These are phyloP conservation scores for Nephrotoma guestfalica DNA, from an alignment of 2,888 invertebrate species.

Conservation along the genomic window DNA sequence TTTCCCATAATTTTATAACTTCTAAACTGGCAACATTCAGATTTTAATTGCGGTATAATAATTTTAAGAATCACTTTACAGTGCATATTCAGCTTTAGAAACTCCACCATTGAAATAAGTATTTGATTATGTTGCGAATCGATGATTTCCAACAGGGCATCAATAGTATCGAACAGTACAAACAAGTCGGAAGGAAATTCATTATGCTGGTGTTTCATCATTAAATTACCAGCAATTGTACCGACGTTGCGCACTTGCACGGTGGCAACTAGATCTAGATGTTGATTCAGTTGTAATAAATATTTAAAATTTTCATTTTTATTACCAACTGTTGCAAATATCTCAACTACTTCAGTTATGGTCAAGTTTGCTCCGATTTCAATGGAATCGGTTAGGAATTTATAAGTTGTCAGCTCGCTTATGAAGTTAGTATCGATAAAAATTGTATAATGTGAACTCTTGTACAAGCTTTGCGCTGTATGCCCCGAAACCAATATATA, in stretches of 20 bases:
- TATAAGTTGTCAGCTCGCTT: conserved; percentile 34
- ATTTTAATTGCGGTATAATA: conserved; percentile 15
- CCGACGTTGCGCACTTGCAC: conserved; percentile 55
- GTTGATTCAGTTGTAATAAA: conserved; percentile 28
- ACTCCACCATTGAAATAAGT: conserved; percentile 21
- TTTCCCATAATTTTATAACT: conserved; percentile 56
- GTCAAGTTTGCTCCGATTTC: conserved; percentile 37
- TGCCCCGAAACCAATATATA: conserved; percentile 55
- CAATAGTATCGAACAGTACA: conserved; percentile 29
- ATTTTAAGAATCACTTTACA: conserved; percentile 21
- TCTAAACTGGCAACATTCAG: conserved; percentile 19
- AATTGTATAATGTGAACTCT: conserved; percentile 21
- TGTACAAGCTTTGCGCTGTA: conserved; percentile 44
- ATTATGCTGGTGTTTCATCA: conserved; percentile 35
- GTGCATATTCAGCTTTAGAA: conserved; percentile 19
- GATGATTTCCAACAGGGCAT: conserved; percentile 22
- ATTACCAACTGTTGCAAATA: conserved; percentile 23
- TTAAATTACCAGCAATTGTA: conserved; percentile 38
- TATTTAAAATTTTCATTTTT: conserved; percentile 38
- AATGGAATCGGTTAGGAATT: conserved; percentile 20
- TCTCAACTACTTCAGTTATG: conserved; percentile 31
- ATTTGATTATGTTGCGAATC: conserved; percentile 12
- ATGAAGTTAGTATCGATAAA: conserved; percentile 46
- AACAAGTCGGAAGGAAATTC: conserved; percentile 43
- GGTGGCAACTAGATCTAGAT: conserved; percentile 45